Percentiles rank a stretch among this genome's conserved stretches.
Conservation (phyloP, 2,797 vertebrate species). For the Sternarchorhynchus goeldii region DNA sequence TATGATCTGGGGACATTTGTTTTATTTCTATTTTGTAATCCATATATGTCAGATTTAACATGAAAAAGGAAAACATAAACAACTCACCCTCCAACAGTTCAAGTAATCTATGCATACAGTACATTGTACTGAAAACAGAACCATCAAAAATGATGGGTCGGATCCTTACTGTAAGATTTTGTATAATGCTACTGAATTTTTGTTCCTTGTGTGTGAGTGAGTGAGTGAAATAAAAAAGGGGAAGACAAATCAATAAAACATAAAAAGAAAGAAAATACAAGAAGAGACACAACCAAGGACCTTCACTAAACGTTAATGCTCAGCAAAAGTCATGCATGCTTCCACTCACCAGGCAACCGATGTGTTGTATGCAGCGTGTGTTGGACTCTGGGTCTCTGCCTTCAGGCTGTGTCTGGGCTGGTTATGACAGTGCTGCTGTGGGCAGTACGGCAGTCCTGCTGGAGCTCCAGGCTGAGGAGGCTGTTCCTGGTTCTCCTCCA, state of each 20-base stretch:
- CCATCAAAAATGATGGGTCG: slow-evolving; percentile 29
- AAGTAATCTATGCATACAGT: slow-evolving; percentile 17
- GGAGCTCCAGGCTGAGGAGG: slow-evolving; percentile 57
- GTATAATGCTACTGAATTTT: background rate
- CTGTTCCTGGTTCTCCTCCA: slow-evolving; percentile 69
- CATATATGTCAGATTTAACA: slow-evolving; percentile 31
- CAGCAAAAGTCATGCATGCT: background rate
- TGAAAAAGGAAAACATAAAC: background rate
- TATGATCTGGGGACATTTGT: slow-evolving; percentile 3
- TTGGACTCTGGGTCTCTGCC: slow-evolving; percentile 85
- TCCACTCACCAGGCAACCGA: slow-evolving; percentile 91
- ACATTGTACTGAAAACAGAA: slow-evolving; percentile 4
- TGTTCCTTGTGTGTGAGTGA: background rate
- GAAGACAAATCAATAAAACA: background rate
- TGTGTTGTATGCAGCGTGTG: slow-evolving; percentile 88
- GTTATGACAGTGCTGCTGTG: slow-evolving; percentile 58
- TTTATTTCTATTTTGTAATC: slow-evolving; percentile 7
- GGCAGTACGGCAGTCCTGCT: slow-evolving; percentile 38
- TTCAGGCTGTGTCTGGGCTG: slow-evolving; percentile 81
- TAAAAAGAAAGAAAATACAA: background rate
- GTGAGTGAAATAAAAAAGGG: background rate
- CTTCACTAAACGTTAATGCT: background rate
- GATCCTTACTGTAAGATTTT: slow-evolving; percentile 24
- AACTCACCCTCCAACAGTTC: slow-evolving; percentile 5
- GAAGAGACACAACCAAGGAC: background rate